Evolutionary conservation across 2,113 vertebrate species (phyloP).

Genomic region (Xyrauchen texanus): DNA sequence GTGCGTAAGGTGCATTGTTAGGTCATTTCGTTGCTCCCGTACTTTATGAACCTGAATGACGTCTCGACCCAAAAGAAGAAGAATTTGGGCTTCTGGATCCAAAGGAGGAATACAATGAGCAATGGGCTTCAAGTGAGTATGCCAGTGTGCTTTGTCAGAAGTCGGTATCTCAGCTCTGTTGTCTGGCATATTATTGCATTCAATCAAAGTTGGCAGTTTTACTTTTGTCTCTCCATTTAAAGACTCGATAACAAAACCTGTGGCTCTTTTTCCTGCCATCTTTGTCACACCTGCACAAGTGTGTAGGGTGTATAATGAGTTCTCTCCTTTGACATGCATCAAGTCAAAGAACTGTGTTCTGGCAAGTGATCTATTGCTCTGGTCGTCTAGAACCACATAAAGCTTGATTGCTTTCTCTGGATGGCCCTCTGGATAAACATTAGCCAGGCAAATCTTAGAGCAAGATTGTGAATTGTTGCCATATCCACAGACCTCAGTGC

Average conservation of each 20-base stretch:
- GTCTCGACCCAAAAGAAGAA: not conserved
- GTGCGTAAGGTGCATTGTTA: not conserved
- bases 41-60: constrained; percentile 29
- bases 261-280: not conserved
- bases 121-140: not conserved
- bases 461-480: no score
- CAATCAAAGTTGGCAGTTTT: not conserved
- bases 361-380: no score
- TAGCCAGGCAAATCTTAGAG: no score
- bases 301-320: not conserved
- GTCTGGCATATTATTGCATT: not conserved
- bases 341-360: no score
- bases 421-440: no score
- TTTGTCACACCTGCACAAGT: not conserved
- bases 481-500: no score
- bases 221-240: not conserved
- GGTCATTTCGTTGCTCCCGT: not conserved
- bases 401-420: no score
- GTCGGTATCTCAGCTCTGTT: not conserved
- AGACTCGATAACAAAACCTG: not conserved
- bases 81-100: not conserved
- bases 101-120: not conserved
- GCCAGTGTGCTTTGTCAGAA: not conserved
- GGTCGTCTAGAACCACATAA: not conserved
- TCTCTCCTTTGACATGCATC: no score